Percentiles rank a stretch among this genome's conserved stretches.
These are phyloP conservation scores for Siphamia tubifer DNA, from an alignment of 2,113 vertebrate species.

Conservation along the genomic window DNA sequence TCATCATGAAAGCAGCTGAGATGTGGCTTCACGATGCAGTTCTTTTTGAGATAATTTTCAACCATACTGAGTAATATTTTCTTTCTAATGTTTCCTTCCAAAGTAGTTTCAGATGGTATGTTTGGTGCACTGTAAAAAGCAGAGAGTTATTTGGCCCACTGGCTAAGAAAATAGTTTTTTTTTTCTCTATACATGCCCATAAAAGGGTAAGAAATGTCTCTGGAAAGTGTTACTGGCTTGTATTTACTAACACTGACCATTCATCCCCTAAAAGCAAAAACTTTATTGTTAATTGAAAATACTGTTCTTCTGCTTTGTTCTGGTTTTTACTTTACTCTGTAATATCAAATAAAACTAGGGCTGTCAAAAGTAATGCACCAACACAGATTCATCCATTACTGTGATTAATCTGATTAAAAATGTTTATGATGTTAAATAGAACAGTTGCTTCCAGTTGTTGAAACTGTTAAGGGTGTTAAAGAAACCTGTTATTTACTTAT, in stretches of 20 bases:
- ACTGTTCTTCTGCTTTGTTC: background rate
- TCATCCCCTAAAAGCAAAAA: background rate
- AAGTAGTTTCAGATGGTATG: background rate
- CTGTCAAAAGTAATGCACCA: too few relatives aligned
- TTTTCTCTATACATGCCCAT: background rate
- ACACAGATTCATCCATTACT: too few relatives aligned
- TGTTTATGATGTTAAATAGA: too few relatives aligned
- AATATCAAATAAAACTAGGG: slow-evolving; percentile 48
- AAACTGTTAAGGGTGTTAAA: too few relatives aligned
- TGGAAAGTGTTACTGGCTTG: background rate
- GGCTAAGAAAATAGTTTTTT: background rate
- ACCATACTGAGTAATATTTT: background rate
- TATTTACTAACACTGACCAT: background rate
- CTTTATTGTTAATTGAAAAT: too few relatives aligned
- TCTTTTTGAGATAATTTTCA: too few relatives aligned
- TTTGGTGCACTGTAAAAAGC: slow-evolving; percentile 6
- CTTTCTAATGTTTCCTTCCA: background rate
- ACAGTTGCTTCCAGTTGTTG: too few relatives aligned
- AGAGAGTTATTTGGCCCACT: background rate
- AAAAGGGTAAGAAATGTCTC: slow-evolving; percentile 45
- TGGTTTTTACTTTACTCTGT: slow-evolving; percentile 34
- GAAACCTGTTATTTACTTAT: too few relatives aligned
- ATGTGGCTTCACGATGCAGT: background rate
- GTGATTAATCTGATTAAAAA: too few relatives aligned
- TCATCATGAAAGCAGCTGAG: background rate